Percentiles rank a stretch among this genome's conserved stretches.
Conservation (phyloP, 2,888 invertebrate genomes). For the Polymixis flavicincta region DNA sequence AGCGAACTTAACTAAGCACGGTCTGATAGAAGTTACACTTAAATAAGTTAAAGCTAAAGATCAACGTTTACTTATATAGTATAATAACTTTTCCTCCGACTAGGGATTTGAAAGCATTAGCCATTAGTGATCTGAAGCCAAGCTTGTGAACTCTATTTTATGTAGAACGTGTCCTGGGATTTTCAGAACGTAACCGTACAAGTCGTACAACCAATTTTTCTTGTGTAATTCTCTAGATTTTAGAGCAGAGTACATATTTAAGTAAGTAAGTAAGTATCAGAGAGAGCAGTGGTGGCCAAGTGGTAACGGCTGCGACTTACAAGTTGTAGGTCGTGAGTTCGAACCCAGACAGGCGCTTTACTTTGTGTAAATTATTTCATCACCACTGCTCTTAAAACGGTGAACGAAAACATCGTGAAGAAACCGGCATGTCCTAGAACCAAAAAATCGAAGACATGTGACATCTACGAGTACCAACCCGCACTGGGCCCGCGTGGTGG, state of each 20-base stretch:
- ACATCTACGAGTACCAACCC: too few relatives aligned
- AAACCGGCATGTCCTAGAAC: too few relatives aligned
- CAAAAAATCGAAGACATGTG: too few relatives aligned
- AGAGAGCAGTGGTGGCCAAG: too few relatives aligned
- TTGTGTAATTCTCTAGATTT: background rate
- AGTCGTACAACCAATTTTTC: background rate
- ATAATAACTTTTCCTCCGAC: conserved; percentile 25
- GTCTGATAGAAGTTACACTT: conserved; percentile 12
- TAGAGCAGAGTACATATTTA: background rate
- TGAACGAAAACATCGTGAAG: too few relatives aligned
- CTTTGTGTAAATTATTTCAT: too few relatives aligned
- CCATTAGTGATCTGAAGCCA: conserved; percentile 37
- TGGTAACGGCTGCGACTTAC: too few relatives aligned
- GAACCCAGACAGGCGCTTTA: too few relatives aligned
- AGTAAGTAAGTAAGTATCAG: too few relatives aligned
- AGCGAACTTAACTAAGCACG: conserved; percentile 1
- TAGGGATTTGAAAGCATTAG: conserved; percentile 45
- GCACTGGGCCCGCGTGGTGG: too few relatives aligned
- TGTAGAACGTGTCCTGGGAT: conserved; percentile 29
- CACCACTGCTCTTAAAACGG: too few relatives aligned
- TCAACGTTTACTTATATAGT: conserved; percentile 15
- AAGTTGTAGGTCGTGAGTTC: too few relatives aligned
- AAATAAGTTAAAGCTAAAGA: conserved; percentile 25
- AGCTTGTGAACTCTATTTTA: conserved; percentile 27
- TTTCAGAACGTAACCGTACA: conserved; percentile 2